Conservation (phyloP, 2,888 invertebrate genomes). For the Caenorhabditis imperialis region DNA sequence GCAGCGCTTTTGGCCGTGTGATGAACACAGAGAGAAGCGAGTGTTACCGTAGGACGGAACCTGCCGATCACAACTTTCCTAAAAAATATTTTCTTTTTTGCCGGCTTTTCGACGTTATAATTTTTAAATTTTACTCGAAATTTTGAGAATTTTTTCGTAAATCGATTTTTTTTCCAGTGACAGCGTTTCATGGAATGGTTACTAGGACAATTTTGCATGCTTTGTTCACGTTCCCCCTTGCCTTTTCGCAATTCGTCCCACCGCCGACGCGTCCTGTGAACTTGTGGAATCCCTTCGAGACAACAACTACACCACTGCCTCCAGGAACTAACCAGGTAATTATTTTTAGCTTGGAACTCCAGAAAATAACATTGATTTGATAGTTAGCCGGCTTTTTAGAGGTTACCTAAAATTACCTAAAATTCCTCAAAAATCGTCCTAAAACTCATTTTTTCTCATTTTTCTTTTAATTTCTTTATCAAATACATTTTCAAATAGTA, state of each 20-base stretch:
- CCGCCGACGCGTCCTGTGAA: conserved; percentile 72
- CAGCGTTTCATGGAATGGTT: conserved; percentile 42
- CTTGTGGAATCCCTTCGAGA: conserved; percentile 72
- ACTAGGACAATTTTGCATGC: conserved; percentile 15
- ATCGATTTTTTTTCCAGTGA: conserved; percentile 25
- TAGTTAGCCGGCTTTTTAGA: not conserved
- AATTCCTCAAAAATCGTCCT: not conserved
- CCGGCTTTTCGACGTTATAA: conserved; percentile 11
- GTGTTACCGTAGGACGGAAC: conserved; percentile 35
- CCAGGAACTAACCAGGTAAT: conserved; percentile 50
- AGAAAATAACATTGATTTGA: not conserved
- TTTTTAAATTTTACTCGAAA: not conserved
- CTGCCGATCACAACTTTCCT: conserved; percentile 13
- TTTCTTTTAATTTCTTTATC: too few relatives aligned
- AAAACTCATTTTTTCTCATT: too few relatives aligned
- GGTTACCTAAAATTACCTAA: not conserved
- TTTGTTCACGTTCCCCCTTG: conserved; percentile 29
- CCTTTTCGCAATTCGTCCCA: conserved; percentile 51
- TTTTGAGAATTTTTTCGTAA: not conserved
- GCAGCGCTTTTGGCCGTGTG: conserved; percentile 2
- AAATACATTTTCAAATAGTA: not conserved
- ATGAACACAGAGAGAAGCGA: conserved; percentile 17
- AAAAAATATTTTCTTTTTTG: conserved; percentile 28
- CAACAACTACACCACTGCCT: conserved; percentile 60
- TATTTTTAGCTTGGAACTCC: not conserved